A percentile compares a stretch with the other conserved stretches of the same genome.
Conservation (phyloP, 2,888 invertebrate genomes). For the Adineta ricciae region DNA sequence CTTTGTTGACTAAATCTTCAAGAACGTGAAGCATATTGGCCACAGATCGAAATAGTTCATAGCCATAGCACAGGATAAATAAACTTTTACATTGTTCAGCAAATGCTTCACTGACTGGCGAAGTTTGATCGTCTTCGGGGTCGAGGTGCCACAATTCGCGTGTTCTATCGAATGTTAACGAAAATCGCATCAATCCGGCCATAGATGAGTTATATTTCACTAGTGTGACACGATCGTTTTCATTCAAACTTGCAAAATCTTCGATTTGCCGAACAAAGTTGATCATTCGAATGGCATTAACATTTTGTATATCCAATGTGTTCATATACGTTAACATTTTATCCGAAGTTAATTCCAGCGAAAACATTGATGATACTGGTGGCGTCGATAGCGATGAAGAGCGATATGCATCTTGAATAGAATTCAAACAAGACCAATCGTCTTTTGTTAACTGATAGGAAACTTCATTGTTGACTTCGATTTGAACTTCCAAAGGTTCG, state of each 20-base stretch:
- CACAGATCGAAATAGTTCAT: neutral
- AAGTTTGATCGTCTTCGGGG: neutral
- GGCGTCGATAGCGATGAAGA: neutral
- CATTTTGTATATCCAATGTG: neutral
- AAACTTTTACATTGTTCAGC: neutral
- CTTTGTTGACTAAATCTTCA: neutral
- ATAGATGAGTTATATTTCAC: neutral
- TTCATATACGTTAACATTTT: neutral
- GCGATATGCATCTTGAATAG: neutral
- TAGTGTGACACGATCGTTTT: neutral
- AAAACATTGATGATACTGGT: neutral
- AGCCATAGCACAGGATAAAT: neutral
- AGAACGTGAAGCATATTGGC: neutral
- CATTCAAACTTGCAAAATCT: neutral
- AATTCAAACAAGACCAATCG: neutral
- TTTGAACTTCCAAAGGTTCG: neutral
- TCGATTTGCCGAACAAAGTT: neutral
- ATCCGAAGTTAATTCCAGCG: neutral
- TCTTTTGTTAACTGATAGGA: neutral
- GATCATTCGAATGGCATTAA: neutral
- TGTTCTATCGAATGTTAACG: neutral
- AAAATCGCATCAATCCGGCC: no score
- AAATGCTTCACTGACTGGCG: neutral
- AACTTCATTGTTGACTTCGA: no score
- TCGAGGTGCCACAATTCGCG: neutral